Conservation (phyloP, 2,888 invertebrate species). For the Herminia tarsipennalis region DNA sequence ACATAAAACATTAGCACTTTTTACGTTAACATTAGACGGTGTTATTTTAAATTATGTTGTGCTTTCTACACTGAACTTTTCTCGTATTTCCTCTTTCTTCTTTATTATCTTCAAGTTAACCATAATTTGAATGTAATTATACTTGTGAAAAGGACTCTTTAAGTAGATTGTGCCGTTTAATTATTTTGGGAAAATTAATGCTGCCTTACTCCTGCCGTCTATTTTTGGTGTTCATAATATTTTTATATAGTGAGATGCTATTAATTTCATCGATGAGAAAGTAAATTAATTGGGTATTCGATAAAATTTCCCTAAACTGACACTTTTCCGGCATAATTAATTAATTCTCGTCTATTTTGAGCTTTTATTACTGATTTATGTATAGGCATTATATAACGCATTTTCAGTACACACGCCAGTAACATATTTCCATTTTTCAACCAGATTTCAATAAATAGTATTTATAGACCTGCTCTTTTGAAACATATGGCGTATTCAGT, state of each 20-base stretch:
- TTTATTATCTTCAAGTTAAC: conserved; percentile 34
- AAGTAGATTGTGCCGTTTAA: conserved; percentile 41
- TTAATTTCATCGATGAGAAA: not conserved
- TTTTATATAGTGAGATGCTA: not conserved
- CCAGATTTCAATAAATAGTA: no score
- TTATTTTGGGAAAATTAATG: conserved; percentile 28
- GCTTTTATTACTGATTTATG: not conserved
- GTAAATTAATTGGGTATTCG: conserved; percentile 3
- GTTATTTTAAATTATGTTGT: conserved; percentile 27
- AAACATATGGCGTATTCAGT: conserved; percentile 41
- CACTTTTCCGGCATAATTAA: not conserved
- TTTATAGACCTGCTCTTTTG: conserved; percentile 8
- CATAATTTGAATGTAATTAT: conserved; percentile 43
- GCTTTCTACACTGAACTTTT: conserved; percentile 20
- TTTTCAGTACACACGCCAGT: no score
- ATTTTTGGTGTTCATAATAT: conserved; percentile 3
- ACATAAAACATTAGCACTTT: no score
- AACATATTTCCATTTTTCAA: no score
- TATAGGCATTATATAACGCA: no score
- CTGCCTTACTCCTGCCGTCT: conserved; percentile 5
- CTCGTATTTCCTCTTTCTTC: conserved; percentile 28
- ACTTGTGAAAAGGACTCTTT: conserved; percentile 27
- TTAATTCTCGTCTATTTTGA: not conserved
- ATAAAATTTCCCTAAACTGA: not conserved
- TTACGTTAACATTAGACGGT: no score